Percentiles rank a stretch among this genome's conserved stretches.
These are phyloP conservation scores for Drosophila equinoxialis DNA, from an alignment of 1,140 invertebrate species.

Conservation along the genomic window DNA sequence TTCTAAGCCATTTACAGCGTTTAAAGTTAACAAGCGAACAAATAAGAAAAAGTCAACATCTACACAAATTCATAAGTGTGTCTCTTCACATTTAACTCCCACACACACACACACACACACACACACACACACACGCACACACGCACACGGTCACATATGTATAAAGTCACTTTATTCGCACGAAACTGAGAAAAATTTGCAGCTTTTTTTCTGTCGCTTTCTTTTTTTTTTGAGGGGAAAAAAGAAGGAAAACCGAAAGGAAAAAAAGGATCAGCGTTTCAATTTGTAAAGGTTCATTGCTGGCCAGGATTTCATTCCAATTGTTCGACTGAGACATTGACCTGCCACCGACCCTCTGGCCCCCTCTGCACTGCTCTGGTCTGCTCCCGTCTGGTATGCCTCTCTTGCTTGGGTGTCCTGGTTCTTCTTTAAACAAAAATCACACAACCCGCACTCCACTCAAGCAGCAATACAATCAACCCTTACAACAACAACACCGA, in stretches of 20 bases:
- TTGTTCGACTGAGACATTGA: conserved; percentile 59
- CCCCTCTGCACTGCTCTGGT: background rate
- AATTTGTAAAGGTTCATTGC: conserved; percentile 69
- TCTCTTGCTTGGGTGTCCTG: too few relatives aligned
- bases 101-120: background rate
- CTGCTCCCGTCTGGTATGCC: too few relatives aligned
- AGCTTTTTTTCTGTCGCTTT: conserved; percentile 8
- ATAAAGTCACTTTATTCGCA: conserved; percentile 14
- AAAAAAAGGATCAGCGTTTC: conserved; percentile 67
- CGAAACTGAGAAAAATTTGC: conserved; percentile 57
- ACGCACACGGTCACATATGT: background rate
- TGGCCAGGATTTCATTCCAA: conserved; percentile 56
- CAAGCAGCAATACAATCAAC: conserved; percentile 63
- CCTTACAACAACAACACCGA: conserved; percentile 6
- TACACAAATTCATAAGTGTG: conserved; percentile 35
- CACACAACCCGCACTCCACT: conserved; percentile 40
- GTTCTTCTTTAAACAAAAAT: background rate
- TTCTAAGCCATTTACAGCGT: conserved; percentile 79
- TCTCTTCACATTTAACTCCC: background rate
- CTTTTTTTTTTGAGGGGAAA: too few relatives aligned
- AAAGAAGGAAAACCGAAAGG: background rate
- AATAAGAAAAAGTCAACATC: conserved; percentile 78
- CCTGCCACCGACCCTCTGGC: conserved; percentile 64
- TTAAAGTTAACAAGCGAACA: conserved; percentile 81
- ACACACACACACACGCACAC: background rate